Conservation (phyloP, 2,888 invertebrate species). For the Meloe dianella region DNA sequence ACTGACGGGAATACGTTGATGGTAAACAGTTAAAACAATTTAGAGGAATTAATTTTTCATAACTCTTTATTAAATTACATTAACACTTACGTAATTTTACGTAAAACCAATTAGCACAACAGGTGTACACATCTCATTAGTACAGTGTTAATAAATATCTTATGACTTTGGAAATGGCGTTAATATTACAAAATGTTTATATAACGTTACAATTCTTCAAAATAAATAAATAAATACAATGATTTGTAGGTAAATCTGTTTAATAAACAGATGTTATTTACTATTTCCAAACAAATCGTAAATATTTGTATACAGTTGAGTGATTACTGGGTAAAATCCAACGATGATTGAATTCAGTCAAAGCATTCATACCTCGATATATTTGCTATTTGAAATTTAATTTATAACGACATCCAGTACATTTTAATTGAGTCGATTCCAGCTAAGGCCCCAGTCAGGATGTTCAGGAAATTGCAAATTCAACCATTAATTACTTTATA, state of each 20-base stretch:
- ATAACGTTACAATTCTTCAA: background rate
- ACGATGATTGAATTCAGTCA: background rate
- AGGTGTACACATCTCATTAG: background rate
- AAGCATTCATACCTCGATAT: background rate
- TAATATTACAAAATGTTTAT: background rate
- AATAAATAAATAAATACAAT: too few relatives aligned
- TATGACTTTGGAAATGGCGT: background rate
- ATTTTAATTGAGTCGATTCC: slow-evolving; percentile 6
- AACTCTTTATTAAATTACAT: background rate
- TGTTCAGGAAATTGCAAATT: slow-evolving; percentile 2
- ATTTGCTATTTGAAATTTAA: slow-evolving; percentile 7
- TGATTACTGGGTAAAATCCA: background rate
- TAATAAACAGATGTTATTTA: background rate
- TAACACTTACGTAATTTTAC: slow-evolving; percentile 4
- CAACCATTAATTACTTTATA: background rate
- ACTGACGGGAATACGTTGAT: too few relatives aligned
- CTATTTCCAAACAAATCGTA: background rate
- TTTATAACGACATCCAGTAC: slow-evolving; percentile 8
- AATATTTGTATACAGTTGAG: background rate
- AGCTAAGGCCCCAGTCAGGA: slow-evolving; percentile 3
- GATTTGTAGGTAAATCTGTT: too few relatives aligned
- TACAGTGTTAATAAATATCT: background rate
- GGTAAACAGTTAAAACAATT: background rate
- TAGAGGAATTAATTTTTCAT: background rate
- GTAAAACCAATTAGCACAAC: background rate